These are phyloP conservation scores for Octopus bimaculoides DNA, from an alignment of 1,140 invertebrate species.

Conservation along the genomic window DNA sequence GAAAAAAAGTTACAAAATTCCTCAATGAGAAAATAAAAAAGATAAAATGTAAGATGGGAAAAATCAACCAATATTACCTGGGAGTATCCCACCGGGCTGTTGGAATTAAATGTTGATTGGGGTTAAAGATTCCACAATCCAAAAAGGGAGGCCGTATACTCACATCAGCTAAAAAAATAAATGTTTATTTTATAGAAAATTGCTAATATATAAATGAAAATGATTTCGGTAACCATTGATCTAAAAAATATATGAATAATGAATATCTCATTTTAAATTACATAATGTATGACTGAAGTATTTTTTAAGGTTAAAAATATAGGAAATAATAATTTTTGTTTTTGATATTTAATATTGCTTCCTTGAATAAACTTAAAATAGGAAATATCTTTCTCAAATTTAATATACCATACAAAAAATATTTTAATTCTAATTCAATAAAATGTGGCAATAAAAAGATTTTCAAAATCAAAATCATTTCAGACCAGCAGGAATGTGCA, in stretches of 20 bases:
- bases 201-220: not conserved
- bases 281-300: not conserved
- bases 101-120: slow-evolving; percentile 26
- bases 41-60: not conserved
- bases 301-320: too few species aligned
- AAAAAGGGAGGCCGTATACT: slow-evolving; percentile 24
- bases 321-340: too few species aligned
- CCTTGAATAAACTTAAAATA: too few species aligned
- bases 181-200: not conserved
- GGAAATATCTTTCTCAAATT: too few species aligned
- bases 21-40: not conserved
- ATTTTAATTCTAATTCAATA: too few species aligned
- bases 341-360: too few species aligned
- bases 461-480: not conserved
- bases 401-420: too few species aligned
- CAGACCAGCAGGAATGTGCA: slow-evolving; percentile 70
- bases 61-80: slow-evolving; percentile 13
- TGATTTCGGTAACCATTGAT: not conserved
- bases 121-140: slow-evolving; percentile 31
- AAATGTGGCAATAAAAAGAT: not conserved
- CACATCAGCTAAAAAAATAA: not conserved
- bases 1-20: too few species aligned
- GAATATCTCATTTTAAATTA: not conserved
- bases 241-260: not conserved
- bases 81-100: slow-evolving; percentile 25